A percentile compares a stretch with the other conserved stretches of the same genome.
Conservation (phyloP, 2,888 invertebrate genomes). For the Magallana nippona region DNA sequence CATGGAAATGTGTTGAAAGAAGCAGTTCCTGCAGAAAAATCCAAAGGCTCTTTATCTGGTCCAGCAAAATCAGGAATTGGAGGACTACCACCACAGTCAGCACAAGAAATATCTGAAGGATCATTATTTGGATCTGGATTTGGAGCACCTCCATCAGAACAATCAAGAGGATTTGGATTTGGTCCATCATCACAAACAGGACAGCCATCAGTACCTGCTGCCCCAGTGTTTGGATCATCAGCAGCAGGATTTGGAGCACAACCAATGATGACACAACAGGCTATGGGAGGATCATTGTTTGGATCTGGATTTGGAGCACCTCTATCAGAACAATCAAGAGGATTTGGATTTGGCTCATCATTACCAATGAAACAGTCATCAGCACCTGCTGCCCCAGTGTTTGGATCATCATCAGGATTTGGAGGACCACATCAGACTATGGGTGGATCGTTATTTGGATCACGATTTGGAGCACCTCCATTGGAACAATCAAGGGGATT, state of each 20-base stretch:
- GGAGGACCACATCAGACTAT: background rate
- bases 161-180: background rate
- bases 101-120: background rate
- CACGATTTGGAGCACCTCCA: background rate
- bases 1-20: background rate
- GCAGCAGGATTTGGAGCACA: background rate
- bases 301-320: conserved; percentile 12
- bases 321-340: background rate
- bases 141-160: background rate
- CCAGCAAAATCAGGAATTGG: background rate
- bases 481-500: background rate
- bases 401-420: background rate
- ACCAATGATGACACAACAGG: background rate
- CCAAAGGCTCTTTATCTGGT: background rate
- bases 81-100: background rate
- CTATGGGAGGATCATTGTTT: background rate
- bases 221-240: background rate
- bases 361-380: background rate
- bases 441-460: background rate
- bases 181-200: background rate
- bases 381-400: background rate
- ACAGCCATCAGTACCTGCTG: background rate
- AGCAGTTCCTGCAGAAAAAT: background rate
- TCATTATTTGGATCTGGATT: background rate
- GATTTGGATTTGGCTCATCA: background rate